Base-by-base conservation (phyloP, 2,888 invertebrate species). In the Encarsia formosa region DNA sequence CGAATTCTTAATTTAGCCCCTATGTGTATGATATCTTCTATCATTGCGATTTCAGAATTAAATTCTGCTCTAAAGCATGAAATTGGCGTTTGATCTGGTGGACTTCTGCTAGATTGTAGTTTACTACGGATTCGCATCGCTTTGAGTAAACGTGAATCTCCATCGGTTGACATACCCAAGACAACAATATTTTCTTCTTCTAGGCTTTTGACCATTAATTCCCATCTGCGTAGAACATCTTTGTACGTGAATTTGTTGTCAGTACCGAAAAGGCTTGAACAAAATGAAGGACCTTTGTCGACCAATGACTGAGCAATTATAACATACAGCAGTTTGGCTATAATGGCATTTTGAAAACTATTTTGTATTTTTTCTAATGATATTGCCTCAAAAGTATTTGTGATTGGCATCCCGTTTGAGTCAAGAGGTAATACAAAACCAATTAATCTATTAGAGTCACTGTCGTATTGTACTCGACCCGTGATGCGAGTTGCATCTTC, bases 11-110 rank as follows among this genome's bases (percentile, higher is more conserved):
- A 23, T 53, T 64, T 64, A 15, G 62, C 60, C 15, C 59, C 60
- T 31, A 63, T 57, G 52, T 64, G 64, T 31, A 65, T 57, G 9
- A 58, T 60, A 53, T 65, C 63, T 59, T 63, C 59, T 24, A 59
- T 46, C 5, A 39, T 18, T 34, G 59, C 45, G 31, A 44, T 26
- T 19, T 56, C 44, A 16, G 38, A 45, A 37, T 57, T 32, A 6
- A 55, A 41, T 9, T 48, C 31, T 24, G 51, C 46, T 23, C 54
- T 40, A 46, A 59, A 61, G 52, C 55, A 61, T 16, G 43, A 19
- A 31, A 46, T 16, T 18, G 16, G 22, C 29, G 37, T 50, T 42
- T 48, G 39, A 48, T 43, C 40, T 32, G 43, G 40, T 48, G 3
- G 38, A 49, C n/a, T n/a, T n/a, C n/a, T n/a, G 46, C 49, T 18